Base-by-base conservation (phyloP, 1,140 invertebrate species). In the Plutomurus gul region DNA sequence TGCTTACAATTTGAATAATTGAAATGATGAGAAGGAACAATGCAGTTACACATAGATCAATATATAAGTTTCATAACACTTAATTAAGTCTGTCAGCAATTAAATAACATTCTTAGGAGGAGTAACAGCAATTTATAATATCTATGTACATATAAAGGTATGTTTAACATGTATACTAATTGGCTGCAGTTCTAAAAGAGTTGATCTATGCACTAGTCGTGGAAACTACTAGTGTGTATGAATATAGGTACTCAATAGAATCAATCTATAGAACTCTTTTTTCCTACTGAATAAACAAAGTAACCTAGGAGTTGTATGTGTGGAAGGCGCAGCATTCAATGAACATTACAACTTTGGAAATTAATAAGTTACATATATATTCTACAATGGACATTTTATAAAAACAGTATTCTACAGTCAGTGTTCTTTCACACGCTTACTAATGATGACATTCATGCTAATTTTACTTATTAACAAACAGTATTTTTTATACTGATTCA, bases 311-410 rank as follows among this genome's bases (percentile, higher is more conserved):
- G 1, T 22, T 51, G 18, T 65, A 65, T 30, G 27, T 65, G 56
- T 65, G 56, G 56, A 65, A 65, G 56, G 56, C 56, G 27, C 56
- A 65, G 56, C 56, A 65, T 65, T 65, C 56, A 65, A 65, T 65
- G 56, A 65, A 33, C 56, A 33, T 33, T 16, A 65, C 36, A n/a
- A 65, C 16, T 30, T 30, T 65, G 18, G 25, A 65, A 65, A 65
- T 30, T 30, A 65, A 65, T 65, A 65, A 65, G 56, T 65, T 65
- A 43, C n/a, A 13, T 43, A 65, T 65, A 65, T 30, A 65, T 65
- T 65, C 56, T 33, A 16, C 25, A 60, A 25, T 65, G 30, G 56
- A 65, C 56, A 65, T 33, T 65, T 36, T 65, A 65, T 65, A 65
- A 65, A 65, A 65, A 65, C 56, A 65, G 56, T 65, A 65, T 10